Evolutionary conservation across 2,888 invertebrate species (phyloP).

Genomic region (Capitulum mitella): DNA sequence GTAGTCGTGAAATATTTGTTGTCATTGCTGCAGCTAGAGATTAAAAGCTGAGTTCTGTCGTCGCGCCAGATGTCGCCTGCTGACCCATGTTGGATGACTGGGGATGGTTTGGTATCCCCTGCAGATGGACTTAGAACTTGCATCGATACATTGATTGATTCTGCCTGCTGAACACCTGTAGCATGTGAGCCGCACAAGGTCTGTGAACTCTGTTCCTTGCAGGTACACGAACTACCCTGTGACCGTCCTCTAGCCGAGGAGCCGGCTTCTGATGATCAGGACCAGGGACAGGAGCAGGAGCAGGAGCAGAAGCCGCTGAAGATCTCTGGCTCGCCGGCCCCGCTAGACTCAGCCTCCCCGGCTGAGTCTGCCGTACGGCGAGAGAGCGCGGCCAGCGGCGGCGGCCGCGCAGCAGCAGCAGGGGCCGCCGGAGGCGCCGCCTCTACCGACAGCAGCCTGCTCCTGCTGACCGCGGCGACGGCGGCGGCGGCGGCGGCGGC

Average conservation of each 20-base stretch:
- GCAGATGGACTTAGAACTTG: no score
- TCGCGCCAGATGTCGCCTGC: no score
- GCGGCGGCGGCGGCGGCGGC: no score
- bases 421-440: background rate
- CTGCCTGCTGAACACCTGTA: no score
- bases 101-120: no score
- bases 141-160: no score
- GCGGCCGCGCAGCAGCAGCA: no score
- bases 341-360: background rate
- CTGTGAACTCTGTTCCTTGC: background rate
- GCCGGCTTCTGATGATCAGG: background rate
- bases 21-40: no score
- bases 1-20: no score
- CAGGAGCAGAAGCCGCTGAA: background rate
- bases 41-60: no score
- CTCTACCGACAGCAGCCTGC: background rate
- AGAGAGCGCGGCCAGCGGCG: background rate
- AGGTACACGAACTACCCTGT: conserved; percentile 5
- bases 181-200: no score
- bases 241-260: conserved; percentile 1
- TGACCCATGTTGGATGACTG: no score
- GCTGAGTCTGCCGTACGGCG: background rate
- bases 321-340: background rate
- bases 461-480: background rate
- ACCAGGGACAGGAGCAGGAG: background rate